phyloP scores from a whole-genome alignment of 1,140 invertebrate genomes.

The Ceratoteleas bidentatus region DNA sequence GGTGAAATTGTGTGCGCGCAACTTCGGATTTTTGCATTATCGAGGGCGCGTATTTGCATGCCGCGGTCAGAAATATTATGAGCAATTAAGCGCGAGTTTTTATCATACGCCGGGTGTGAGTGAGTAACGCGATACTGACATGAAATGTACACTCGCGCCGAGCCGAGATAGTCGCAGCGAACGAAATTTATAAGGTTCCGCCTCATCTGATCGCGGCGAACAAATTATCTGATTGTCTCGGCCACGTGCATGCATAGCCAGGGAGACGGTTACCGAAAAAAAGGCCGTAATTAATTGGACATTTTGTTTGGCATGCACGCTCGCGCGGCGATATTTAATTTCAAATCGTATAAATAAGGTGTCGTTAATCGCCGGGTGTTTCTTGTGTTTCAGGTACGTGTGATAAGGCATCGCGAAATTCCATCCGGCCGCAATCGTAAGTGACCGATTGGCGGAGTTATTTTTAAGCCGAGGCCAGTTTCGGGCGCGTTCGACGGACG shows the following conservation, averaged over 20 bases:
- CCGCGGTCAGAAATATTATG: conserved; percentile 46
- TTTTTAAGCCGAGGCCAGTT: not conserved
- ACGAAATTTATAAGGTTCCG: conserved; percentile 50
- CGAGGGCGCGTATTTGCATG: conserved; percentile 27
- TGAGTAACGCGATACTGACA: conserved; percentile 56
- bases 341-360: conserved; percentile 10
- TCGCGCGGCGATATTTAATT: conserved; percentile 24
- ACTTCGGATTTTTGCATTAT: conserved; percentile 28
- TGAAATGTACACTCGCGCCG: conserved; percentile 44
- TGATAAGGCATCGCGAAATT: not conserved
- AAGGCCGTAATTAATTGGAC: conserved; percentile 32
- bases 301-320: conserved; percentile 26
- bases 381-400: conserved; percentile 52
- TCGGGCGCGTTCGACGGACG: not conserved
- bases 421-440: not conserved
- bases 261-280: conserved; percentile 15
- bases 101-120: conserved; percentile 34
- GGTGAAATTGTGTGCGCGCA: too few relatives aligned
- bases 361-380: conserved; percentile 15
- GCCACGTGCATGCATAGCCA: conserved; percentile 27
- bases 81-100: conserved; percentile 50
- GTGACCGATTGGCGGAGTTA: not conserved
- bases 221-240: conserved; percentile 58
- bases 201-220: conserved; percentile 38
- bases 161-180: conserved; percentile 27